phyloP scores from a whole-genome alignment of 2,797 vertebrate species.

The Eulemur mongoz region DNA sequence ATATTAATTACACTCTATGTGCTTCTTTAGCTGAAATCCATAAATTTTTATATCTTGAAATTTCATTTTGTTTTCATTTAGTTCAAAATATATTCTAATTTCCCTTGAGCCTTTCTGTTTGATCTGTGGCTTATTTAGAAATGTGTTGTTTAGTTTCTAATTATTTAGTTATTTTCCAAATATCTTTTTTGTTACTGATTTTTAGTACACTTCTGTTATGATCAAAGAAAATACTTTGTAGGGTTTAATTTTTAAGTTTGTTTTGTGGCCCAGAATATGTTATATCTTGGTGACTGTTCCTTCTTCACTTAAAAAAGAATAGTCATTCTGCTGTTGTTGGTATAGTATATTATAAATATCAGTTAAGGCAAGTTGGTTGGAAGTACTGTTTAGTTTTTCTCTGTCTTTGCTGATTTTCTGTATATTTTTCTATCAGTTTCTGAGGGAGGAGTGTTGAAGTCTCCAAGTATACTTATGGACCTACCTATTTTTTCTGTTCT shows the following conservation, averaged over 20 bases:
- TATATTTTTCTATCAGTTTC: background rate
- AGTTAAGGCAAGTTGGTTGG: background rate
- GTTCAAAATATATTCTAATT: background rate
- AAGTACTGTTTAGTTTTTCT: background rate
- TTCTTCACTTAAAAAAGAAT: background rate
- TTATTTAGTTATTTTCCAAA: background rate
- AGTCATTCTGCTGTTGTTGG: background rate
- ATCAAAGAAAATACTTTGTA: background rate
- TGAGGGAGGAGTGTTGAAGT: background rate
- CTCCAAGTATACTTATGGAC: background rate
- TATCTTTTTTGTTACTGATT: background rate
- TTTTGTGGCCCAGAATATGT: background rate
- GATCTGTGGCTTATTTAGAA: background rate
- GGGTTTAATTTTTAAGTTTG: background rate
- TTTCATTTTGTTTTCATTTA: slow-evolving; percentile 36
- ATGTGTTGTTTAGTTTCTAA: background rate
- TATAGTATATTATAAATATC: background rate
- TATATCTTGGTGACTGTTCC: background rate
- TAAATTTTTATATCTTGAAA: background rate
- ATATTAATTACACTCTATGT: background rate
- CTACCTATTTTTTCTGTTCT: background rate
- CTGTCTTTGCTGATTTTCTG: background rate
- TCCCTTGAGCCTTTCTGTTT: background rate
- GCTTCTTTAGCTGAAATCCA: background rate
- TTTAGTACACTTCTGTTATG: background rate